Base-by-base conservation (phyloP, 2,113 vertebrate species). In the Pavo muticus region DNA sequence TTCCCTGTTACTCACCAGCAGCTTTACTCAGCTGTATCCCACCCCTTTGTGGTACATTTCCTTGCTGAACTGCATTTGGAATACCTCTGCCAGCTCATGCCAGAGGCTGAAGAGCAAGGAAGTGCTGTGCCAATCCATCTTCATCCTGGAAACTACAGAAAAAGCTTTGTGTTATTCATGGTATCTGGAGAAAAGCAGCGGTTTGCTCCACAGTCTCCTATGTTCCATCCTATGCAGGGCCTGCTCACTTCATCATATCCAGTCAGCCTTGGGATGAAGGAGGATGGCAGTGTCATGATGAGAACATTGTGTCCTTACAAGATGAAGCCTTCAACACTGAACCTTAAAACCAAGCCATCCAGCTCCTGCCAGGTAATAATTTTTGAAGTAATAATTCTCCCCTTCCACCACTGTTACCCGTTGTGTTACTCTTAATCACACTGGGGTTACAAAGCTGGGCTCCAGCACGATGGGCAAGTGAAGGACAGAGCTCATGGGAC, bases 401-500 rank as follows among this genome's bases (percentile, higher is more conserved):
- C 30, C 15, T 63, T 64, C 11, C 5, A 4, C 29, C 60, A 23
- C 20, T 48, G 32, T 70, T 42, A 52, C 59, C 54, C 21, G 7
- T 7, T 61, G 37, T 52, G 39, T 37, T 35, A 27, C 13, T 71
- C 9, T 40, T 74, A 4, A 15, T 56, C 60, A 23, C 44, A 23
- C 5, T 0, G 2, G 5, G 4, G 29, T 65, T 6, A 0, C 35
- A 52, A 25, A 60, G 48, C 25, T 70, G 45, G 11, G 61, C 60
- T 68, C 40, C 1, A 2, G 15, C 73, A 70, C 13, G 0, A 0
- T 1, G 16, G 35, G 11, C 30, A 57, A 70, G 69, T 21, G 44
- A 70, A 71, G 60, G 24, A 59, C 3, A 3, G 70, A 86, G 35
- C 29, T 71, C 15, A 13, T 21, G 14, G 47, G 27, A 32, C 40